Percentiles rank a stretch among this genome's conserved stretches.
Evolutionary conservation across 2,113 vertebrate species (phyloP).

Genomic region (Orientallactaga bullata): DNA sequence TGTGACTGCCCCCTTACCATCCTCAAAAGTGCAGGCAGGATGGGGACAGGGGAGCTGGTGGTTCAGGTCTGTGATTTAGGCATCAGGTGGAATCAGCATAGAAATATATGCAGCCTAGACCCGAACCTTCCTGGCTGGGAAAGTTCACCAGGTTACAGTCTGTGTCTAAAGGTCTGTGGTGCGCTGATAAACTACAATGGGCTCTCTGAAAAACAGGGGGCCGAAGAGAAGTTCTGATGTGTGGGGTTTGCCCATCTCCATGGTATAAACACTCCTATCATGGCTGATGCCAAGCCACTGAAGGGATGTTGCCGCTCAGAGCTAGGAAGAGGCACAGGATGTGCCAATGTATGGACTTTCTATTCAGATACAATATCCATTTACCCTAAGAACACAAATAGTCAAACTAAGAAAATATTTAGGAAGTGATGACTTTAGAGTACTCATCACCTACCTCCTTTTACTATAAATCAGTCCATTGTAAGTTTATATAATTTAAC

Average conservation of each 20-base stretch:
- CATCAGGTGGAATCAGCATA: neutral
- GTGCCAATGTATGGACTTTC: neutral
- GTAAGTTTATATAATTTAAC: conserved; percentile 10
- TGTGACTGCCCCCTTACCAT: neutral
- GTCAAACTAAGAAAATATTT: neutral
- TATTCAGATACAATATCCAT: neutral
- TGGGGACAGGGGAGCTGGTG: neutral
- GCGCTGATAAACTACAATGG: neutral
- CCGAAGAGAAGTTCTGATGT: too few relatives aligned
- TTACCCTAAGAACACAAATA: neutral
- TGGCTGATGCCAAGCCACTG: neutral
- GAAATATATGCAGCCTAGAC: neutral
- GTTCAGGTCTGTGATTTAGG: neutral
- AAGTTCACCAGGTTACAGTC: neutral
- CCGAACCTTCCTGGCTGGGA: neutral
- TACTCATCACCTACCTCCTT: neutral
- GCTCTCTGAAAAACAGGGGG: neutral
- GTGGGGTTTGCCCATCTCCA: neutral
- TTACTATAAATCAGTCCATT: neutral
- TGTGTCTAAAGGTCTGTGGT: neutral
- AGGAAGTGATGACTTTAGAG: neutral
- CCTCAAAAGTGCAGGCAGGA: neutral
- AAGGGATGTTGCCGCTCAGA: fast-evolving
- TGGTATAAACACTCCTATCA: neutral
- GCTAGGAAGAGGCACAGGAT: fast-evolving